Evolutionary conservation across 53 echinoderm and acorn worm species (phyloP).

Genomic region (Glandiceps talaboti): DNA sequence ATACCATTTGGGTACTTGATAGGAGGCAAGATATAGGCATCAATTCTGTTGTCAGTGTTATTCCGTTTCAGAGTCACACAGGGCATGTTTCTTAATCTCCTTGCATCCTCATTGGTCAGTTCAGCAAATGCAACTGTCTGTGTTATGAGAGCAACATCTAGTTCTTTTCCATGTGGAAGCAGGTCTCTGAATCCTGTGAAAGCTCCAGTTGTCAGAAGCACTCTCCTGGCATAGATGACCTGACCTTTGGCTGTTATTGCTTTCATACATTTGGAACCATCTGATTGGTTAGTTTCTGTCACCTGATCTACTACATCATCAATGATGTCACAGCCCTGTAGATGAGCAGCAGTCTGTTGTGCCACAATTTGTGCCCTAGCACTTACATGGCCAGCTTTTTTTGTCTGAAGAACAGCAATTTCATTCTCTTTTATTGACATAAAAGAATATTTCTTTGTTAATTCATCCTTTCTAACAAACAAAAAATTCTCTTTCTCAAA

Average conservation of each 20-base stretch:
- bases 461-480: background rate
- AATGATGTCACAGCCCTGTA: too few relatives aligned
- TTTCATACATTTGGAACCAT: too few relatives aligned
- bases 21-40: conserved; percentile 61
- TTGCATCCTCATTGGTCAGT: conserved; percentile 27
- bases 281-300: too few relatives aligned
- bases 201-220: conserved; percentile 52
- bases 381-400: conserved; percentile 42
- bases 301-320: too few relatives aligned
- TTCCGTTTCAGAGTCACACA: background rate
- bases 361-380: conserved; percentile 42
- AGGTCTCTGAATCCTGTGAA: conserved; percentile 40
- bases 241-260: too few relatives aligned
- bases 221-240: too few relatives aligned
- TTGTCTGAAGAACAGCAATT: conserved; percentile 9
- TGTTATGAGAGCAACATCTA: conserved; percentile 23
- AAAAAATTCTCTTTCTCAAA: background rate
- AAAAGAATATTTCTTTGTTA: conserved; percentile 24
- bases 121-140: conserved; percentile 31
- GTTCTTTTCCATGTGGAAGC: conserved; percentile 20
- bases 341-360: too few relatives aligned
- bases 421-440: conserved; percentile 8
- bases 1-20: conserved; percentile 81
- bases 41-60: conserved; percentile 5
- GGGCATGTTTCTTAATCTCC: conserved; percentile 49